These are phyloP conservation scores for Marasmarcha lunaedactyla DNA, from an alignment of 2,888 invertebrate species.

Conservation along the genomic window DNA sequence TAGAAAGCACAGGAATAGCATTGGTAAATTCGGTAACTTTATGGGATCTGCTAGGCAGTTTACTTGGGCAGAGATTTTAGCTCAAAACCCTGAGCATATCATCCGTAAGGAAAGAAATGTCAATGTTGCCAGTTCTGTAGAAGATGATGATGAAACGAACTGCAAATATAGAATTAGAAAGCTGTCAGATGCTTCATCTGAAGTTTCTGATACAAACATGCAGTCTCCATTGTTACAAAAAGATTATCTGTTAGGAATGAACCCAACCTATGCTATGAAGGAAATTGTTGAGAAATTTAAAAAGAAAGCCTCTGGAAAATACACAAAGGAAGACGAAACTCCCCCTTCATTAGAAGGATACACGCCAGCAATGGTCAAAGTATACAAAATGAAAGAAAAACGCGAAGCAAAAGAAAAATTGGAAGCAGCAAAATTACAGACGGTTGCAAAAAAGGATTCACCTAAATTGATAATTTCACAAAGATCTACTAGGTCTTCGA, in stretches of 20 bases:
- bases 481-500: slow-evolving; percentile 26
- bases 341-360: slow-evolving; percentile 41
- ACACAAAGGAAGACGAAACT: slow-evolving; percentile 33
- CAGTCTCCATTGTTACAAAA: slow-evolving; percentile 46
- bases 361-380: slow-evolving; percentile 70
- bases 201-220: slow-evolving; percentile 36
- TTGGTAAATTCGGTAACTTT: slow-evolving; percentile 63
- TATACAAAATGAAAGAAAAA: slow-evolving; percentile 57
- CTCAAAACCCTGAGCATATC: slow-evolving; percentile 74
- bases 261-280: slow-evolving; percentile 80
- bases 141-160: slow-evolving; percentile 35
- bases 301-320: slow-evolving; percentile 54
- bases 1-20: slow-evolving; percentile 48
- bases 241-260: slow-evolving; percentile 59
- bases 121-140: slow-evolving; percentile 21
- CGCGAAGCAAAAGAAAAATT: slow-evolving; percentile 46
- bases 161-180: slow-evolving; percentile 58
- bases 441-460: slow-evolving; percentile 24
- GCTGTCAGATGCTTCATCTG: slow-evolving; percentile 48
- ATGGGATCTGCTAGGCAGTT: slow-evolving; percentile 68
- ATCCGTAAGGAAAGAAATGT: slow-evolving; percentile 60
- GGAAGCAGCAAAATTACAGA: slow-evolving; percentile 31
- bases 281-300: slow-evolving; percentile 73
- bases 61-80: slow-evolving; percentile 76
- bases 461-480: not conserved